Conservation (phyloP, 30 jellyfish, hydroid and myxozoan genomes). For the Pelagia noctiluca region DNA sequence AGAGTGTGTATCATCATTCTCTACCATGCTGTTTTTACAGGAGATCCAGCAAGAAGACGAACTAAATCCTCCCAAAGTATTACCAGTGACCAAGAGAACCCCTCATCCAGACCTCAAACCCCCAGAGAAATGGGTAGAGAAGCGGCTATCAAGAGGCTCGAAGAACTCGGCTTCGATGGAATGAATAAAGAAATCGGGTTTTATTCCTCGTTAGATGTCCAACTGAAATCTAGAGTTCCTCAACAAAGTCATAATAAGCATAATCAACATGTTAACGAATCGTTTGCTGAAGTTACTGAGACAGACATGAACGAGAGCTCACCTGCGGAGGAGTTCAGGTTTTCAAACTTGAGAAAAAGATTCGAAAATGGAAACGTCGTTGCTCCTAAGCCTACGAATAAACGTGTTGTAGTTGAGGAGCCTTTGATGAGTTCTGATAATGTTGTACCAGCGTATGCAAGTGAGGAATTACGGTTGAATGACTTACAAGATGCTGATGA, state of each 20-base stretch:
- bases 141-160: constrained; percentile 62
- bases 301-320: background rate
- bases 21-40: constrained; percentile 21
- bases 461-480: constrained; percentile 54
- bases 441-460: constrained; percentile 20
- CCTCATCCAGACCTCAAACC: constrained; percentile 36
- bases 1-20: too few species aligned
- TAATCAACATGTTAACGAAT: background rate
- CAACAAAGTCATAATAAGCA: background rate
- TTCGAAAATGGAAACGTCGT: background rate
- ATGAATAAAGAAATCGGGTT: constrained; percentile 53
- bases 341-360: constrained; percentile 1
- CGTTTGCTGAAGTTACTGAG: background rate
- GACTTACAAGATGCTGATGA: constrained; percentile 55
- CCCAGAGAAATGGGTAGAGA: constrained; percentile 71
- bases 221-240: background rate
- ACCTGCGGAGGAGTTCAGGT: background rate
- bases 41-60: background rate
- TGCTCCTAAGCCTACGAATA: background rate
- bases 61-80: constrained; percentile 5
- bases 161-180: constrained; percentile 75
- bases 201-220: background rate
- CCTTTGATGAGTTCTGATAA: constrained; percentile 12
- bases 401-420: constrained; percentile 29
- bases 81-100: constrained; percentile 20